phyloP scores from a whole-genome alignment of 1,140 invertebrate species.

The Drosophila tani region DNA sequence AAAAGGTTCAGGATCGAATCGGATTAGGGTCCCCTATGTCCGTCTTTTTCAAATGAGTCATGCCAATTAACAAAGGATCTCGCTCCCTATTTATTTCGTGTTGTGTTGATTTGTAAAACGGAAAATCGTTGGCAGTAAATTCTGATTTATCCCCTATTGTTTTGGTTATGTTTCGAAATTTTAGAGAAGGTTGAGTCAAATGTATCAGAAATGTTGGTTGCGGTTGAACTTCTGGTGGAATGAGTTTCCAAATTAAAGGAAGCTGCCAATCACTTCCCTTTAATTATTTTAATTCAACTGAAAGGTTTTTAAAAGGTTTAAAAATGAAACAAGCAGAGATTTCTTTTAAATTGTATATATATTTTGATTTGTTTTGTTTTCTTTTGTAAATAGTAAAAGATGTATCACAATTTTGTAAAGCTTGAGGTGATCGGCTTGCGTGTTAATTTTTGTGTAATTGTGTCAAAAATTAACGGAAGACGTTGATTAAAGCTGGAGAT shows the following conservation, averaged over 20 bases:
- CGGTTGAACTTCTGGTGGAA: conserved; percentile 11
- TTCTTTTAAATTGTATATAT: conserved; percentile 72
- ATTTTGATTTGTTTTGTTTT: conserved; percentile 60
- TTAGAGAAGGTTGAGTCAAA: conserved; percentile 10
- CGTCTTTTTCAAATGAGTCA: conserved; percentile 65
- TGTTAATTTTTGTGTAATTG: conserved; percentile 66
- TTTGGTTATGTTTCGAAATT: background rate
- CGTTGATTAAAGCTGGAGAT: conserved; percentile 62
- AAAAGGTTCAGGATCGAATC: conserved; percentile 55
- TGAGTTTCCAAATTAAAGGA: conserved; percentile 18
- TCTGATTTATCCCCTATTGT: conserved; percentile 11
- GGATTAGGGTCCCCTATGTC: conserved; percentile 50
- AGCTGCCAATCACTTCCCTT: conserved; percentile 2
- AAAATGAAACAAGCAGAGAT: conserved; percentile 12
- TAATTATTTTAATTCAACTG: background rate
- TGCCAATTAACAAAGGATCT: conserved; percentile 59
- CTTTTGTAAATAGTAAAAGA: conserved; percentile 61
- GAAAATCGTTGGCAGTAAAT: conserved; percentile 40
- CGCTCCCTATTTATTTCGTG: conserved; percentile 33
- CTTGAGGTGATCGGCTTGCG: conserved; percentile 66
- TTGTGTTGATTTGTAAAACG: conserved; percentile 51
- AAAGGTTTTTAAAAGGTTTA: background rate
- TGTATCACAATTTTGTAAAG: conserved; percentile 84
- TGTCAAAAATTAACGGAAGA: conserved; percentile 71
- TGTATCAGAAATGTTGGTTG: conserved; percentile 3